A percentile compares a stretch with the other conserved stretches of the same genome.
Conservation (phyloP, 2,113 vertebrate species). For the Zosterops pallidus region DNA sequence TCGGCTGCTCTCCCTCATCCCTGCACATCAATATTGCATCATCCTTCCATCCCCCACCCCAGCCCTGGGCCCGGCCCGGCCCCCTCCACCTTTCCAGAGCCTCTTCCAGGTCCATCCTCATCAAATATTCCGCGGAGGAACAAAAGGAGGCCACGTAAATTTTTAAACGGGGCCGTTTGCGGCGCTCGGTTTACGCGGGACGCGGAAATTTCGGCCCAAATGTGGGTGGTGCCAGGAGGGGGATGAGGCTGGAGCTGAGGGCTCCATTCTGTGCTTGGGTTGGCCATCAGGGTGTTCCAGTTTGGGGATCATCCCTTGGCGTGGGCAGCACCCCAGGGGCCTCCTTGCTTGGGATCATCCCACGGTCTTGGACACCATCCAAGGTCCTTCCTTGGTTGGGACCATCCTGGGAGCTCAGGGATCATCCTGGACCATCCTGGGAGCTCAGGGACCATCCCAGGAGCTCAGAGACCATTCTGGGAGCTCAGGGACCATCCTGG, state of each 20-base stretch:
- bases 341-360: neutral
- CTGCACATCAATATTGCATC: slow-evolving; percentile 8
- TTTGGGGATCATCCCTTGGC: neutral
- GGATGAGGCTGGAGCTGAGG: accelerated
- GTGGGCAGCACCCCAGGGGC: accelerated
- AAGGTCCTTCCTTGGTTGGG: neutral
- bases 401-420: neutral
- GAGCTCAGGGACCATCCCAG: too few species aligned
- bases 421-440: neutral
- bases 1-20: neutral
- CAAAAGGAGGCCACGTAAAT: neutral
- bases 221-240: neutral
- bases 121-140: neutral
- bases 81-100: neutral
- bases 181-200: neutral
- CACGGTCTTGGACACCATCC: accelerated
- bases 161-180: slow-evolving; percentile 24
- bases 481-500: too few species aligned
- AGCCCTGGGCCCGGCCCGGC: neutral
- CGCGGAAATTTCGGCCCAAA: accelerated
- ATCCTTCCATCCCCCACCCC: neutral
- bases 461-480: too few species aligned
- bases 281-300: accelerated
- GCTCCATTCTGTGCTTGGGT: accelerated
- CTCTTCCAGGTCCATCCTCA: neutral